Percentiles rank a stretch among this genome's conserved stretches.
These are phyloP conservation scores for Aurelia aurita complex sp. Pacific DNA, from an alignment of 30 jellyfish, hydroid and myxozoan genomes.

Conservation along the genomic window DNA sequence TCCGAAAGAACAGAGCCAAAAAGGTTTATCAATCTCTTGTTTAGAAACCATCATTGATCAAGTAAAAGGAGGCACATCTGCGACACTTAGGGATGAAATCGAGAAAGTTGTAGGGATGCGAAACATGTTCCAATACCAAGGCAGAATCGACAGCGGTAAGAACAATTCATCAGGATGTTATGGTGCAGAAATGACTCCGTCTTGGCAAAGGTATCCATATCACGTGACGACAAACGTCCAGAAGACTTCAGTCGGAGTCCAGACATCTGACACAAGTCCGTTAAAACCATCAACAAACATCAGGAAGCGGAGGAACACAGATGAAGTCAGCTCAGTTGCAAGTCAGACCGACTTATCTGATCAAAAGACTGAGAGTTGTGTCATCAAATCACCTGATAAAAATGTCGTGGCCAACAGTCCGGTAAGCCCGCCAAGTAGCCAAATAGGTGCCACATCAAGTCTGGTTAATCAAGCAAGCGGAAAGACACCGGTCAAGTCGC, in stretches of 20 bases:
- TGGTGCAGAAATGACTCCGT: neutral
- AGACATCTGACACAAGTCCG: conserved; percentile 25
- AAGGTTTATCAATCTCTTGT: conserved; percentile 14
- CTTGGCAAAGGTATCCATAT: conserved; percentile 13
- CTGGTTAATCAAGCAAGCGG: neutral
- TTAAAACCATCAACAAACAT: neutral
- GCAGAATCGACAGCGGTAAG: neutral
- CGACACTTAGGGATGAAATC: conserved; percentile 2
- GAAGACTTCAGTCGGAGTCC: conserved; percentile 49
- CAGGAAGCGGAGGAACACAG: neutral
- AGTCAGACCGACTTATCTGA: neutral
- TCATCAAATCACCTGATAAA: neutral
- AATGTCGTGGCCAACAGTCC: neutral
- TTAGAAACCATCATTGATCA: conserved; percentile 24
- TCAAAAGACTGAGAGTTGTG: neutral
- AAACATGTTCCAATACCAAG: neutral
- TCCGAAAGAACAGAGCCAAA: neutral
- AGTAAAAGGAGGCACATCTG: neutral
- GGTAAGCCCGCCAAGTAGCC: neutral
- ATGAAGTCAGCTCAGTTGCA: neutral
- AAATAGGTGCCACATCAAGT: neutral
- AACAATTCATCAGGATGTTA: neutral
- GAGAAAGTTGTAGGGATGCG: neutral
- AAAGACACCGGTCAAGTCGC: neutral
- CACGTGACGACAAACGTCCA: conserved; percentile 6